phyloP scores from a whole-genome alignment of 2,888 invertebrate species.

The Xanthia icteritia region DNA sequence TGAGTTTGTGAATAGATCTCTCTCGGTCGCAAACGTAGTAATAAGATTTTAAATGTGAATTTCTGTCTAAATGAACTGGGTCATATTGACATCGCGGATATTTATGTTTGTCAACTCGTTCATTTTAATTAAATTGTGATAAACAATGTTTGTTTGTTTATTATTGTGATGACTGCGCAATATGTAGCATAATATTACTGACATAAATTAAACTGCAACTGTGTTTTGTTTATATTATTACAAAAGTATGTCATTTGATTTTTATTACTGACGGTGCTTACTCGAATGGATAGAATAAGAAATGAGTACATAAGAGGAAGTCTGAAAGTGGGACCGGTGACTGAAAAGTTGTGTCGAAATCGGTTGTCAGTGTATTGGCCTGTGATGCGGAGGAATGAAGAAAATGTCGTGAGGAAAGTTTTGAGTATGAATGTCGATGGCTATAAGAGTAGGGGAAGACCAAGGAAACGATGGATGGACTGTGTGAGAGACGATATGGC shows the following conservation, averaged over 20 bases:
- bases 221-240: neutral
- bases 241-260: neutral
- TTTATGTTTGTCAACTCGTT: conserved; percentile 66
- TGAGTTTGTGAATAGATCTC: conserved; percentile 68
- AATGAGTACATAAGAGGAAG: no score
- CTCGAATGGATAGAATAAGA: no score
- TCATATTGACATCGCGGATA: conserved; percentile 71
- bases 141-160: conserved; percentile 61
- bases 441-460: no score
- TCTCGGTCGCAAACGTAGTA: conserved; percentile 73
- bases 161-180: conserved; percentile 31
- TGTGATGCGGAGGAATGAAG: no score
- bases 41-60: conserved; percentile 86
- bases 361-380: no score
- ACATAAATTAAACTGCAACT: conserved; percentile 3
- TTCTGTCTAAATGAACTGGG: conserved; percentile 80
- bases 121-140: conserved; percentile 65
- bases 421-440: no score
- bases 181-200: neutral
- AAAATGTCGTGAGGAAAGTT: no score
- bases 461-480: no score
- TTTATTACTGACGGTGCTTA: neutral
- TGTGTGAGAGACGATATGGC: neutral
- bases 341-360: no score
- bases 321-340: no score